phyloP scores from a whole-genome alignment of 2,113 vertebrate genomes.

The Coturnix japonica region DNA sequence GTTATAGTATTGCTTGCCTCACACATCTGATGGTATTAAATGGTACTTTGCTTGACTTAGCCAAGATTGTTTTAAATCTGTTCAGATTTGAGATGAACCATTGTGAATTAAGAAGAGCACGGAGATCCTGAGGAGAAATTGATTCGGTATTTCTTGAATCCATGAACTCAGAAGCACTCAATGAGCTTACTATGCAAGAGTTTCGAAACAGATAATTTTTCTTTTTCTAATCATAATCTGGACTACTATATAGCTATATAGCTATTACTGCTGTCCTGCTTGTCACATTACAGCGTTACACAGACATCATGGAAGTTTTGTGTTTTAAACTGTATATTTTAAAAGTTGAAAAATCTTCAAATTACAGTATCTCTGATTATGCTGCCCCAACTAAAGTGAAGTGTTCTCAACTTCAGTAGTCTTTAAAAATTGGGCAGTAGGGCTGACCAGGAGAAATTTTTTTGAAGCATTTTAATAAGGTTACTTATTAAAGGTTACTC shows the following conservation, averaged over 20 bases:
- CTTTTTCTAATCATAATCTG: not conserved
- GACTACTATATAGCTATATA: too few species aligned
- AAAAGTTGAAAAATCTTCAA: not conserved
- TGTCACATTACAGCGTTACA: too few species aligned
- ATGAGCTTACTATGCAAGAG: not conserved
- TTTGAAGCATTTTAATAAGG: not conserved
- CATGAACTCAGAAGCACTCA: not conserved
- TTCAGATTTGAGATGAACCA: not conserved
- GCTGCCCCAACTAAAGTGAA: not conserved
- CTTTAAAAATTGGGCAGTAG: not conserved
- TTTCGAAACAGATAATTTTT: not conserved
- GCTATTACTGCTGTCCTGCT: too few species aligned
- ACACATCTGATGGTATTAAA: not conserved
- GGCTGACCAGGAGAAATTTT: not conserved
- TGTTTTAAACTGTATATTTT: not conserved
- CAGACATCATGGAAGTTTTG: not conserved
- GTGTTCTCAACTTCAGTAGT: not conserved
- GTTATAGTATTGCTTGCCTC: not conserved
- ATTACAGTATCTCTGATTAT: not conserved
- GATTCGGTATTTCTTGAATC: not conserved
- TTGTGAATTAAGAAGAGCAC: not conserved
- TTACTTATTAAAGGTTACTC: not conserved
- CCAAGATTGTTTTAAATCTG: not conserved
- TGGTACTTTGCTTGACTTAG: not conserved
- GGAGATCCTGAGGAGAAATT: not conserved